These are phyloP conservation scores for Drosophila nasuta DNA, from an alignment of 1,140 invertebrate genomes.

Conservation along the genomic window DNA sequence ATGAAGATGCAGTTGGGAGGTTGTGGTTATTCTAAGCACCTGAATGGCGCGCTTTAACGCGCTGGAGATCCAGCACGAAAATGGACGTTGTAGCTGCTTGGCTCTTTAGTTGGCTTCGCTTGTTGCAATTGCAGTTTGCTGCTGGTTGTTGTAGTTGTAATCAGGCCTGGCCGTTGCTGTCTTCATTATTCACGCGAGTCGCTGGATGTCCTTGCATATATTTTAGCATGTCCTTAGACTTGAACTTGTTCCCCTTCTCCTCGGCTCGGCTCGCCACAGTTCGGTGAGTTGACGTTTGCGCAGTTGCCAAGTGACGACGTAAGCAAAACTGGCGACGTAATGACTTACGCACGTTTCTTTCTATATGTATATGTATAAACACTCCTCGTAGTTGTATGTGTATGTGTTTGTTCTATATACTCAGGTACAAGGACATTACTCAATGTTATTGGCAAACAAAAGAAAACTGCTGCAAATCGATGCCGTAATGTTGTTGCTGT, in stretches of 20 bases:
- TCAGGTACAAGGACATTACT: slow-evolving; percentile 70
- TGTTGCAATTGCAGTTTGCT: not conserved
- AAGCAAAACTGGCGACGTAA: slow-evolving; percentile 74
- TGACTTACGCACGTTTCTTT: slow-evolving; percentile 70
- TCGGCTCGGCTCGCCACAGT: slow-evolving; percentile 14
- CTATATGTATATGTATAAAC: not conserved
- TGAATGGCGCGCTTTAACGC: slow-evolving; percentile 64
- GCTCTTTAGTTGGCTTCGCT: not conserved
- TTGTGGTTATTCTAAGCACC: slow-evolving; percentile 48
- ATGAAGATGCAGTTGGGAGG: not conserved
- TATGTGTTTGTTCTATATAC: slow-evolving; percentile 17
- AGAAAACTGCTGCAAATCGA: slow-evolving; percentile 5
- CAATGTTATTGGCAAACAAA: slow-evolving; percentile 42
- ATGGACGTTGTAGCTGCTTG: not conserved
- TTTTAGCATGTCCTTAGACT: slow-evolving; percentile 70
- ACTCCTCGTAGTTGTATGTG: not conserved
- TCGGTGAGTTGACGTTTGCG: slow-evolving; percentile 60
- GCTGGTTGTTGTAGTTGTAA: slow-evolving; percentile 38
- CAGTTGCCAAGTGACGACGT: slow-evolving; percentile 59
- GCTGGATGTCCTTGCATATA: slow-evolving; percentile 21
- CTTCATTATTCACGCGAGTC: slow-evolving; percentile 42
- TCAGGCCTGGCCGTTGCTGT: slow-evolving; percentile 42
- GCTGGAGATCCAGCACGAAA: slow-evolving; percentile 69
- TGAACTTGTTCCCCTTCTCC: slow-evolving; percentile 59
- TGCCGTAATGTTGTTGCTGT: not conserved